phyloP scores from a whole-genome alignment of 2,888 invertebrate species.

The Physocephala rufipes region DNA sequence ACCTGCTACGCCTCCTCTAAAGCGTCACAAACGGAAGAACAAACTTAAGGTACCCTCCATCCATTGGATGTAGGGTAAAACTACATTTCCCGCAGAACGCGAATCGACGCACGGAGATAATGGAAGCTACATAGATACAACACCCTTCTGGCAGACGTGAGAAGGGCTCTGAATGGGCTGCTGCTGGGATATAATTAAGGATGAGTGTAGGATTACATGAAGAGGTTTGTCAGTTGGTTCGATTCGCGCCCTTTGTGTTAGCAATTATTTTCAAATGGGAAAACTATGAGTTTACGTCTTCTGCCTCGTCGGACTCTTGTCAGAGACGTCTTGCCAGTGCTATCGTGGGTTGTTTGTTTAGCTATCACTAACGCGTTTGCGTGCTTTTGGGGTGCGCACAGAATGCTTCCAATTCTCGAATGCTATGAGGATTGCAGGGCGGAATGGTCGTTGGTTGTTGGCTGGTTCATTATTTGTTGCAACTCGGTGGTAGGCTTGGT shows the following conservation, averaged over 20 bases:
- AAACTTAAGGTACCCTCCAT: no score
- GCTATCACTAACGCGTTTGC: conserved; percentile 11
- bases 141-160: background rate
- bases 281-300: conserved; percentile 29
- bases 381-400: conserved; percentile 11
- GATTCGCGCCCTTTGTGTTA: conserved; percentile 28
- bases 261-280: conserved; percentile 35
- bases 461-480: no score
- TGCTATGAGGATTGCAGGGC: background rate
- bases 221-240: conserved; percentile 13
- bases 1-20: no score
- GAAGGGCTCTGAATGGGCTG: background rate
- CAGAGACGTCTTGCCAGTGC: no score
- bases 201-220: conserved; percentile 38
- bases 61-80: no score
- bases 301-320: conserved; percentile 3
- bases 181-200: conserved; percentile 27
- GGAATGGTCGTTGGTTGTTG: background rate
- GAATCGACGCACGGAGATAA: background rate
- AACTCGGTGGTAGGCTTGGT: background rate
- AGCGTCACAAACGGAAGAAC: no score
- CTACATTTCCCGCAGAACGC: background rate
- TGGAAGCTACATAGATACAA: background rate
- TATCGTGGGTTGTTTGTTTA: conserved; percentile 33
- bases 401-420: no score